Evolutionary conservation across 1,140 invertebrate genomes (phyloP).

Genomic region (Campoletis sonorensis): DNA sequence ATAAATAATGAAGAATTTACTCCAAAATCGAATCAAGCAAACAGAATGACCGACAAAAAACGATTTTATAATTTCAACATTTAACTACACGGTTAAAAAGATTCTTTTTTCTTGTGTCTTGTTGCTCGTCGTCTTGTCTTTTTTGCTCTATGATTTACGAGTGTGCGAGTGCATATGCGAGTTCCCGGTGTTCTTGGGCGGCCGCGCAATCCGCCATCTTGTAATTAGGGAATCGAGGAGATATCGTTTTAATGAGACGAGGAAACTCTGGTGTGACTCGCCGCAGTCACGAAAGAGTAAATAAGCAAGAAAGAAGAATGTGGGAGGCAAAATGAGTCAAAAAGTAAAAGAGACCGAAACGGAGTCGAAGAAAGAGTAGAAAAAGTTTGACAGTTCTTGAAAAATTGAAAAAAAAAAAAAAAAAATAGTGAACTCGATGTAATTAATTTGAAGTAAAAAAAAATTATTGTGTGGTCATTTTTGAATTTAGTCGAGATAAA

Average conservation of each 20-base stretch:
- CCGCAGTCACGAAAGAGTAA: slow-evolving; percentile 14
- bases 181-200: slow-evolving; percentile 48
- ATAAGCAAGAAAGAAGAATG: background rate
- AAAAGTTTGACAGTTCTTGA: too few species aligned
- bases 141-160: slow-evolving; percentile 5
- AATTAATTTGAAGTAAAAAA: too few species aligned
- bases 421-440: too few species aligned
- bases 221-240: slow-evolving; percentile 74
- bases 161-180: background rate
- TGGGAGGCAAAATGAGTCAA: background rate
- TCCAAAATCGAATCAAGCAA: too few species aligned
- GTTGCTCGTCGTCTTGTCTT: background rate
- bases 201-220: slow-evolving; percentile 72
- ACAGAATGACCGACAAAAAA: too few species aligned
- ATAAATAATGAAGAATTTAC: too few species aligned
- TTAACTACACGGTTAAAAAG: background rate
- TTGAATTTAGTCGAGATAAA: background rate
- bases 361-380: too few species aligned
- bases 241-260: slow-evolving; percentile 73
- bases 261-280: slow-evolving; percentile 49
- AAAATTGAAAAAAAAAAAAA: too few species aligned
- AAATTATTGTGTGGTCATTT: too few species aligned
- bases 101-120: background rate
- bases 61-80: too few species aligned
- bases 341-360: too few species aligned